Percentiles rank a stretch among this genome's conserved stretches.
Conservation (phyloP, 1,140 invertebrate genomes). For the Drosophila baimaii region DNA sequence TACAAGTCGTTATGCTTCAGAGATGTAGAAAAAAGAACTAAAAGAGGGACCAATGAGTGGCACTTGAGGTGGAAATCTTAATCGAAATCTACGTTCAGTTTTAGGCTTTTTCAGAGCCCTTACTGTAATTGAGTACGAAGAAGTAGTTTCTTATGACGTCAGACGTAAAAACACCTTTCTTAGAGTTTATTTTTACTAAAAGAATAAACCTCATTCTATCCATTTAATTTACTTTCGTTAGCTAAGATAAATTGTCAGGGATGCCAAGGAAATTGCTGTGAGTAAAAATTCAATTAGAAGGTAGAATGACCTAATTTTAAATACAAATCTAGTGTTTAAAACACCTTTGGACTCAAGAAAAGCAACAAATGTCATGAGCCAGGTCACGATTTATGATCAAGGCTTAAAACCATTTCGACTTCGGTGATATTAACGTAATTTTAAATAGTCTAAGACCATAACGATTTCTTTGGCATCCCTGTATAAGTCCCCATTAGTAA, state of each 20-base stretch:
- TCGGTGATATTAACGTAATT: no score
- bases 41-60: conserved; percentile 12
- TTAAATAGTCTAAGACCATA: background rate
- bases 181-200: background rate
- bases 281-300: background rate
- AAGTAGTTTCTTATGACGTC: no score
- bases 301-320: background rate
- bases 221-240: background rate
- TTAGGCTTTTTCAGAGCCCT: background rate
- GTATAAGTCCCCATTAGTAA: background rate
- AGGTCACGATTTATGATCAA: no score
- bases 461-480: background rate
- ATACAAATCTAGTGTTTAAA: no score
- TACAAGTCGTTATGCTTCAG: conserved; percentile 42
- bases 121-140: background rate
- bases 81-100: conserved; percentile 6
- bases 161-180: no score
- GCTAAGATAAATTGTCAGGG: background rate
- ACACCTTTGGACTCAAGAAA: no score
- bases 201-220: background rate
- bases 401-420: no score
- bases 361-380: no score
- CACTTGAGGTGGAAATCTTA: conserved; percentile 11
- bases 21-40: conserved; percentile 4
- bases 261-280: background rate